Evolutionary conservation across 1,140 invertebrate species (phyloP).

Genomic region (Melanaphis sacchari): DNA sequence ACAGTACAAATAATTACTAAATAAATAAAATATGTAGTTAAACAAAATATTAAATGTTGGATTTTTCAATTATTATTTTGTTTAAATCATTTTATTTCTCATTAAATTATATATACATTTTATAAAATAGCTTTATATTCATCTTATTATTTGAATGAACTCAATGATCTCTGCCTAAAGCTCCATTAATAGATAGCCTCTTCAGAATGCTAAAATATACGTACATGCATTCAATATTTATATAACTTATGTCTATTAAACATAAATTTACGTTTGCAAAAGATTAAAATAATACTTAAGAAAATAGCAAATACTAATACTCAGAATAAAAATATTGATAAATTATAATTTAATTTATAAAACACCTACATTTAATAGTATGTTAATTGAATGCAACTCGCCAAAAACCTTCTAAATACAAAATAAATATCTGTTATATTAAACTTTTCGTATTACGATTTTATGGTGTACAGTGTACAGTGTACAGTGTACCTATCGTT

Average conservation of each 20-base stretch:
- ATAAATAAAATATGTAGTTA: neutral
- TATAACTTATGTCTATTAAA: neutral
- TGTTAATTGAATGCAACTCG: neutral
- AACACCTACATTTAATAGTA: neutral
- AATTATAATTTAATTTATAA: neutral
- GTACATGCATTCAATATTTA: too few relatives aligned
- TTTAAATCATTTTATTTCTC: neutral
- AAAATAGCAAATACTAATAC: neutral
- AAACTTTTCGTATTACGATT: neutral
- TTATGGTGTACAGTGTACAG: neutral
- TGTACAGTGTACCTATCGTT: neutral
- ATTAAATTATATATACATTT: neutral
- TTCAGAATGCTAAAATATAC: neutral
- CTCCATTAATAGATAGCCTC: neutral
- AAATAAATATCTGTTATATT: neutral
- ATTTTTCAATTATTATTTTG: neutral
- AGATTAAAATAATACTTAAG: neutral
- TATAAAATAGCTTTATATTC: neutral
- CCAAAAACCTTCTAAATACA: neutral
- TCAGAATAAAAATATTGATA: neutral
- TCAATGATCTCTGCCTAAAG: fast-evolving
- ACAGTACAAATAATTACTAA: neutral
- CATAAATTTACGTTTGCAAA: neutral
- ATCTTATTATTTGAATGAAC: neutral
- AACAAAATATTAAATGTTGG: neutral